phyloP scores from a whole-genome alignment of 2,888 invertebrate species.

The Dryadula phaetusa region DNA sequence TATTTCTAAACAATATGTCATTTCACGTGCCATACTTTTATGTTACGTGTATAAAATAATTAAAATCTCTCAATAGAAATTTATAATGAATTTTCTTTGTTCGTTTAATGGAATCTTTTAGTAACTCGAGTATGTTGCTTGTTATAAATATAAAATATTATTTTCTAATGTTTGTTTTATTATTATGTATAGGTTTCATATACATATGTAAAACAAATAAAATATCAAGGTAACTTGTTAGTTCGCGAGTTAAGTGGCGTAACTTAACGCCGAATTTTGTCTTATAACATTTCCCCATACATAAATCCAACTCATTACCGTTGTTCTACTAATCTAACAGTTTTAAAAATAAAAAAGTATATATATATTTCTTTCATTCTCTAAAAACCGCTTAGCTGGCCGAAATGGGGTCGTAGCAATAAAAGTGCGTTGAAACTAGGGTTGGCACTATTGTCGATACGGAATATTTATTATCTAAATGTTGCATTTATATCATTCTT shows the following conservation, averaged over 20 bases:
- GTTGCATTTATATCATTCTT: conserved; percentile 40
- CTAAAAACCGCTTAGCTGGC: conserved; percentile 58
- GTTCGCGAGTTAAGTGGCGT: no score
- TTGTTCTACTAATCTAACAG: no score
- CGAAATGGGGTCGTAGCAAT: conserved; percentile 63
- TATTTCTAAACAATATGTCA: background rate
- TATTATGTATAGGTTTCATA: no score
- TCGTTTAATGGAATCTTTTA: conserved; percentile 38
- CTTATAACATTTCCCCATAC: no score
- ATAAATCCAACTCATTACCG: no score
- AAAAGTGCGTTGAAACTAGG: conserved; percentile 58
- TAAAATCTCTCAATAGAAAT: conserved; percentile 25
- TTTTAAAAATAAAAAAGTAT: conserved; percentile 40
- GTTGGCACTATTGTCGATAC: conserved; percentile 49
- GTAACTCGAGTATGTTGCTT: conserved; percentile 29
- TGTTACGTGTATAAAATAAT: conserved; percentile 20
- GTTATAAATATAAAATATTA: no score
- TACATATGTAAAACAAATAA: conserved; percentile 17
- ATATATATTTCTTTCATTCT: conserved; percentile 54
- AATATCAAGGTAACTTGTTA: no score
- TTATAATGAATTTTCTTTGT: conserved; percentile 33
- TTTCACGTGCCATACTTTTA: conserved; percentile 9
- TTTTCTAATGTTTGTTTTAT: no score
- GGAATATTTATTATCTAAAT: conserved; percentile 46
- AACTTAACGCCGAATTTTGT: no score